phyloP scores from a whole-genome alignment of 2,797 vertebrate genomes.

The Todus mexicanus region DNA sequence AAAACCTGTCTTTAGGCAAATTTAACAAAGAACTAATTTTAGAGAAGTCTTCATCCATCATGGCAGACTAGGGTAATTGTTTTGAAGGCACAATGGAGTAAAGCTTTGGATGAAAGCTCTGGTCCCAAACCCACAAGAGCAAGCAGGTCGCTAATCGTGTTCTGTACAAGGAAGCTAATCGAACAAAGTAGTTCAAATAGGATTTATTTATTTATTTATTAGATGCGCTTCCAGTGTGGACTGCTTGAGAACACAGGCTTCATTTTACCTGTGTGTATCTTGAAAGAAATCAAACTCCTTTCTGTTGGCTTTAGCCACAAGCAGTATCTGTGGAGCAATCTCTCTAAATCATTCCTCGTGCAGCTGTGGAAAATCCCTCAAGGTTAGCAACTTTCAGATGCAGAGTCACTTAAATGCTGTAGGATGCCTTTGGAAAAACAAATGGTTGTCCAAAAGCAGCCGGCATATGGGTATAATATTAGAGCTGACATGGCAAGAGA shows the following conservation, averaged over 20 bases:
- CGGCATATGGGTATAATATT: not conserved
- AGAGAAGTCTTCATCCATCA: not conserved
- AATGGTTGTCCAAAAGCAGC: not conserved
- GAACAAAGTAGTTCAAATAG: slow-evolving; percentile 72
- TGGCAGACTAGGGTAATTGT: not conserved
- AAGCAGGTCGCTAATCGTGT: not conserved
- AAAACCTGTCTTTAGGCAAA: not conserved
- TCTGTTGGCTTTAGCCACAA: slow-evolving; percentile 76
- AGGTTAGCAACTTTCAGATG: slow-evolving; percentile 8
- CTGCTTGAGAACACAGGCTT: slow-evolving; percentile 81
- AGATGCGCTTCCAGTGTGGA: slow-evolving; percentile 75
- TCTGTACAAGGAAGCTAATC: slow-evolving; percentile 40
- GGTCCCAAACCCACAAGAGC: not conserved
- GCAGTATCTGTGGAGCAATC: slow-evolving; percentile 61
- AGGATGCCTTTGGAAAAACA: not conserved
- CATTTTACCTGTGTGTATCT: slow-evolving; percentile 77
- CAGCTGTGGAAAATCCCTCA: slow-evolving; percentile 58
- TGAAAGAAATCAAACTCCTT: slow-evolving; percentile 71
- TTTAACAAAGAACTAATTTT: not conserved
- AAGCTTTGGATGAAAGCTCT: not conserved
- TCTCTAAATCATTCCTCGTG: not conserved
- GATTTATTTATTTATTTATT: slow-evolving; percentile 72
- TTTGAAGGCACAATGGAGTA: not conserved
- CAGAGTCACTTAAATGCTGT: not conserved
- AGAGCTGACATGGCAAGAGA: not conserved